These are phyloP conservation scores for Ophioderma brevispina DNA, from an alignment of 35 echinoderm and acorn worm genomes.

Conservation along the genomic window DNA sequence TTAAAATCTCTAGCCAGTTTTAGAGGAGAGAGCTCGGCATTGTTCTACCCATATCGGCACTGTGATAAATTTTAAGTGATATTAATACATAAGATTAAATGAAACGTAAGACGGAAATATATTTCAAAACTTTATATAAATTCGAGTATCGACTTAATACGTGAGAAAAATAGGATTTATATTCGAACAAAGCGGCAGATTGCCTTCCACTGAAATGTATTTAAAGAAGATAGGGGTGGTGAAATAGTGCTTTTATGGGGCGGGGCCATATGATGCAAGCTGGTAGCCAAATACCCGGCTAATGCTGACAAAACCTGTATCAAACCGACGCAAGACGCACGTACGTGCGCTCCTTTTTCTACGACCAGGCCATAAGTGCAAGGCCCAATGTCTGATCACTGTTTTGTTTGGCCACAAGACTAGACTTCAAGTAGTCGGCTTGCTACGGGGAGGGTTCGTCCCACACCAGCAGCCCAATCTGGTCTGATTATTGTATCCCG, in stretches of 20 bases:
- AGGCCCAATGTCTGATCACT: background rate
- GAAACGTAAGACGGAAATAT: background rate
- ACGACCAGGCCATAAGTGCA: background rate
- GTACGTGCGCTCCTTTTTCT: background rate
- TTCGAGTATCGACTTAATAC: background rate
- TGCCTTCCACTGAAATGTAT: background rate
- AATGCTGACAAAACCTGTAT: background rate
- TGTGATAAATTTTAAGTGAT: background rate
- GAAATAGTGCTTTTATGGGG: background rate
- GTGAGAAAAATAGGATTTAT: background rate
- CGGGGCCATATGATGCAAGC: background rate
- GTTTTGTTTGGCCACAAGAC: background rate
- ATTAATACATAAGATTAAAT: background rate
- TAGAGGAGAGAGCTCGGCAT: background rate
- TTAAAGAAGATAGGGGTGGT: background rate
- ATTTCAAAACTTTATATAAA: background rate
- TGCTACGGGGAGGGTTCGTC: background rate
- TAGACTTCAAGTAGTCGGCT: constrained; percentile 11
- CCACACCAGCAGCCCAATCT: constrained; percentile 11
- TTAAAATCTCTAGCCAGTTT: background rate
- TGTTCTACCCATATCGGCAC: background rate
- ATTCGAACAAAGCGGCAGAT: background rate
- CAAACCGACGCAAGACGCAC: background rate
- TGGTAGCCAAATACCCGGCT: background rate
- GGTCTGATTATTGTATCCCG: background rate